Base-by-base conservation (phyloP, 2,797 vertebrate genomes). In the Adelosebastes latens region DNA sequence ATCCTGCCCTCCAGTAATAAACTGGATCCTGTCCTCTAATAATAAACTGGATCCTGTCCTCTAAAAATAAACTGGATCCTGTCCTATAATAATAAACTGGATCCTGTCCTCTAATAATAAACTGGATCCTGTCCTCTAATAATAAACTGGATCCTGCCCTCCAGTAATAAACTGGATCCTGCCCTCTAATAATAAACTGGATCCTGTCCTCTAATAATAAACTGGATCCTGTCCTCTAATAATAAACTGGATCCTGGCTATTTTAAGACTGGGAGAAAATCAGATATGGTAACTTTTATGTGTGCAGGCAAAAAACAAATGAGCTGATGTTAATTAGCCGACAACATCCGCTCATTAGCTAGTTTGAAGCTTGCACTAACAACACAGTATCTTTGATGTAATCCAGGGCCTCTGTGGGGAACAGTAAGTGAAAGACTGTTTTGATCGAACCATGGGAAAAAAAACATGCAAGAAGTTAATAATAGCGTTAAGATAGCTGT, bases 281-380 rank as follows among this genome's bases (percentile, higher is more conserved):
- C 9, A 61, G 46, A 79, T 73, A 36, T 31, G 11, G 63, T 74
- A 8, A 72, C 20, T 61, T 68, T 60, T 34, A 8, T 16, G 49
- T 2, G 27, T 11, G 20, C 64, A 65, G 36, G 68, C 61, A 77
- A 80, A 83, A 76, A 31, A 13, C 1, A 3, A 49, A 68, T 86
- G 79, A 73, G 79, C 74, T 80, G 83, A 71, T 9, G 4, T 69
- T 80, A 85, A 87, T 81, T 87, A 89, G 79, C 53, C 16, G 14
- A 85, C 80, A 85, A 75, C 78, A 85, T 60, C 27, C 29, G 32
- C 83, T 83, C 85, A 75, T 86, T 80, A 87, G 55, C 72, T 68
- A 24, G 76, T 85, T 74, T 70, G 76, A 79, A 69, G 70, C 74
- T 27, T 31, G 68, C 53, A 42, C 67, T 65, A 82, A 76, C 75